phyloP scores from a whole-genome alignment of 2,797 vertebrate species.

The Champsocephalus gunnari region DNA sequence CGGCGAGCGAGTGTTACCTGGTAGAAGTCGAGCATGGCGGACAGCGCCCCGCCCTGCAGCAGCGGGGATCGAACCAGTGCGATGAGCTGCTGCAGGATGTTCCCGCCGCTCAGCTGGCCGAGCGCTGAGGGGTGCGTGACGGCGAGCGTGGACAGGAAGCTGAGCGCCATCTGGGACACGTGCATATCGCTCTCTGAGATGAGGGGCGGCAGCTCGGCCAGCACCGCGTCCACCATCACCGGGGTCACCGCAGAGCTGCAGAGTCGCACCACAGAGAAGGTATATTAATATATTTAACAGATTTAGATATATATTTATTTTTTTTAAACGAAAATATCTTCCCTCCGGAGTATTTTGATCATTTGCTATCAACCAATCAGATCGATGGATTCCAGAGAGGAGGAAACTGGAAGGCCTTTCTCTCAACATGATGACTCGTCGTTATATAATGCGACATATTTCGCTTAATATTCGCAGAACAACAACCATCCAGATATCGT shows the following conservation, averaged over 20 bases:
- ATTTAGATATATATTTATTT: too few relatives aligned
- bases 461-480: too few relatives aligned
- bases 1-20: constrained; percentile 51
- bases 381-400: too few relatives aligned
- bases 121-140: constrained; percentile 97
- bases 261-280: background rate
- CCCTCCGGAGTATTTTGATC: too few relatives aligned
- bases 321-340: too few relatives aligned
- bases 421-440: too few relatives aligned
- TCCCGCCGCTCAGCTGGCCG: constrained; percentile 92
- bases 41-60: constrained; percentile 96
- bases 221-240: constrained; percentile 97
- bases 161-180: constrained; percentile 98
- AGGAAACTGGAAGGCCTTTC: too few relatives aligned
- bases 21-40: constrained; percentile 98
- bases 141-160: constrained; percentile 96
- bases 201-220: constrained; percentile 96
- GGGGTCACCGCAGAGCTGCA: constrained; percentile 87
- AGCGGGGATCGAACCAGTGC: constrained; percentile 95
- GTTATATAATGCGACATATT: too few relatives aligned
- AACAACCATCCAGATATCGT: too few relatives aligned
- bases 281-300: too few relatives aligned
- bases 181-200: constrained; percentile 99
- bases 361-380: too few relatives aligned
- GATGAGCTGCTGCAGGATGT: constrained; percentile 96